A percentile compares a stretch with the other conserved stretches of the same genome.
phyloP scores from a whole-genome alignment of 2,888 invertebrate genomes.

The Dynastes grantii region DNA sequence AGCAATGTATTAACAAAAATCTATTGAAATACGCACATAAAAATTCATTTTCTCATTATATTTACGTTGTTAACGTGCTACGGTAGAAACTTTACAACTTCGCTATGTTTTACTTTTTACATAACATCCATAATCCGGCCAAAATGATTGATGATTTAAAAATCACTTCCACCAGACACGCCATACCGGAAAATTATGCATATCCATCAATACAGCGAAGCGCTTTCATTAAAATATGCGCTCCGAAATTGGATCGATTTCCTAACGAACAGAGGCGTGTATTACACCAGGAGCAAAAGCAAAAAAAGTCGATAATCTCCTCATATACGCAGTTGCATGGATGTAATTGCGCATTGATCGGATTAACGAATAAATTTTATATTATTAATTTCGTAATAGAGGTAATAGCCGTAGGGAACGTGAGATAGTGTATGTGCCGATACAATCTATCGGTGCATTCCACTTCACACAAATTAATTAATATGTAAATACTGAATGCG shows the following conservation, averaged over 20 bases:
- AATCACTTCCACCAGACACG: slow-evolving; percentile 8
- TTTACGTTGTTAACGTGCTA: too few species aligned
- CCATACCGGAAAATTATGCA: slow-evolving; percentile 4
- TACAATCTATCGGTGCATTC: too few species aligned
- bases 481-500: too few species aligned
- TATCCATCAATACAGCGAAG: slow-evolving; percentile 8
- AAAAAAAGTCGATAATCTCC: not conserved
- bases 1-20: too few species aligned
- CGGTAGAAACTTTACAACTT: not conserved
- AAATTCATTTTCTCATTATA: too few species aligned
- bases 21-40: too few species aligned
- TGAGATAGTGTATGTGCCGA: too few species aligned
- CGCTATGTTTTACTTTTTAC: not conserved
- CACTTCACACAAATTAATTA: too few species aligned
- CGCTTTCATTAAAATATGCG: slow-evolving; percentile 13
- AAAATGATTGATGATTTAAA: slow-evolving; percentile 13
- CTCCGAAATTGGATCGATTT: slow-evolving; percentile 5
- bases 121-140: slow-evolving; percentile 10
- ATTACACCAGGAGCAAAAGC: not conserved
- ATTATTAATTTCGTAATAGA: too few species aligned
- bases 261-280: not conserved
- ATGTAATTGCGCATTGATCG: not conserved
- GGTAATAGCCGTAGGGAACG: too few species aligned
- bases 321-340: not conserved
- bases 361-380: too few species aligned